Conservation (phyloP, 2,888 invertebrate species). For the Doris montereyensis region DNA sequence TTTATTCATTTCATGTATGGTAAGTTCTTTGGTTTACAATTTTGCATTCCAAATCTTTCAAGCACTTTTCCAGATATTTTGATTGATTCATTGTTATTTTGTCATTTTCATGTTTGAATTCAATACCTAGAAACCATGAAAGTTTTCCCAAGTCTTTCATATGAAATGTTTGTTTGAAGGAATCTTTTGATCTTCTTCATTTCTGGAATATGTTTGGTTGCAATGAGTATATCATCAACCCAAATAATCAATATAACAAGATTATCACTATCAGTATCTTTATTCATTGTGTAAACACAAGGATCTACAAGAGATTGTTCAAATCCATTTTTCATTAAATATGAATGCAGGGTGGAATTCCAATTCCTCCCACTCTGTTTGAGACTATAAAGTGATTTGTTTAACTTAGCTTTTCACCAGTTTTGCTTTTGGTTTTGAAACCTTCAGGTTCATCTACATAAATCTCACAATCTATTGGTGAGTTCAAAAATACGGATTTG, state of each 20-base stretch:
- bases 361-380: constrained; percentile 48
- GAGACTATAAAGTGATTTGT: constrained; percentile 48
- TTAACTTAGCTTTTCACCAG: constrained; percentile 33
- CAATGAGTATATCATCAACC: constrained; percentile 38
- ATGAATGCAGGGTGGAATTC: constrained; percentile 37
- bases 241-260: neutral
- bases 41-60: neutral
- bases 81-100: constrained; percentile 34
- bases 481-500: no score
- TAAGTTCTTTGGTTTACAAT: neutral
- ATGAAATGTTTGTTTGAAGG: neutral
- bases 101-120: constrained; percentile 25
- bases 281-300: constrained; percentile 7
- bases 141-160: no score
- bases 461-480: constrained; percentile 47
- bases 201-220: constrained; percentile 11
- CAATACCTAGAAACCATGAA: constrained; percentile 40
- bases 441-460: constrained; percentile 46
- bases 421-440: constrained; percentile 11
- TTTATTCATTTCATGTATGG: neutral
- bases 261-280: neutral
- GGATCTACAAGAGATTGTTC: neutral
- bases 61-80: constrained; percentile 21
- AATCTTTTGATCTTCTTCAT: neutral
- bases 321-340: constrained; percentile 21